These are phyloP conservation scores for Neoaliturus tenellus DNA, from an alignment of 2,888 invertebrate genomes.

Conservation along the genomic window DNA sequence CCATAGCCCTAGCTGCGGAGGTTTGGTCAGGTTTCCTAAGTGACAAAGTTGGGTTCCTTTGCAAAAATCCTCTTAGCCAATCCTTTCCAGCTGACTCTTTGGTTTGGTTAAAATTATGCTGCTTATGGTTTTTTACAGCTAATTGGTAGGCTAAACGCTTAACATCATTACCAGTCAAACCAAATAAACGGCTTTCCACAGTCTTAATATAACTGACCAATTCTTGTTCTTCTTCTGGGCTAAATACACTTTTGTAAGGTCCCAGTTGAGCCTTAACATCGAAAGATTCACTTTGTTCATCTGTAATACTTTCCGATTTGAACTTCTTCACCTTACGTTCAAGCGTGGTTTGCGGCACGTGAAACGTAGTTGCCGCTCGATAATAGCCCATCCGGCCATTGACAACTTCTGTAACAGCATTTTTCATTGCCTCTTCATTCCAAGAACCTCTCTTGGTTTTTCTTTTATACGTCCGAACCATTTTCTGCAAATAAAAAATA, in stretches of 20 bases:
- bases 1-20: neutral
- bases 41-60: conserved; percentile 1
- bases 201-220: neutral
- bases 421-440: conserved; percentile 27
- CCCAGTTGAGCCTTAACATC: neutral
- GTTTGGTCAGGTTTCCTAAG: conserved; percentile 13
- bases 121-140: neutral
- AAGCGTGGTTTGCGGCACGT: conserved; percentile 6
- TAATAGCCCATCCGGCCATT: conserved; percentile 13
- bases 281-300: neutral
- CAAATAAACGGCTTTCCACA: conserved; percentile 18
- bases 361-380: conserved; percentile 4
- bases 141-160: neutral
- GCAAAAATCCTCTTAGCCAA: conserved; percentile 3
- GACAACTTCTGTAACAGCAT: conserved; percentile 8
- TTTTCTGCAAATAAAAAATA: neutral
- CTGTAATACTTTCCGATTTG: neutral
- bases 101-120: conserved; percentile 14
- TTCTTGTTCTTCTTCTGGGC: conserved; percentile 23
- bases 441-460: conserved; percentile 4
- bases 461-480: conserved; percentile 14
- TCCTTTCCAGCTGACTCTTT: too few relatives aligned
- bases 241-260: conserved; percentile 3
- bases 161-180: neutral
- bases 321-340: conserved; percentile 5